Conservation (phyloP, 1,140 invertebrate species). For the Aphelenchoides avenae region DNA sequence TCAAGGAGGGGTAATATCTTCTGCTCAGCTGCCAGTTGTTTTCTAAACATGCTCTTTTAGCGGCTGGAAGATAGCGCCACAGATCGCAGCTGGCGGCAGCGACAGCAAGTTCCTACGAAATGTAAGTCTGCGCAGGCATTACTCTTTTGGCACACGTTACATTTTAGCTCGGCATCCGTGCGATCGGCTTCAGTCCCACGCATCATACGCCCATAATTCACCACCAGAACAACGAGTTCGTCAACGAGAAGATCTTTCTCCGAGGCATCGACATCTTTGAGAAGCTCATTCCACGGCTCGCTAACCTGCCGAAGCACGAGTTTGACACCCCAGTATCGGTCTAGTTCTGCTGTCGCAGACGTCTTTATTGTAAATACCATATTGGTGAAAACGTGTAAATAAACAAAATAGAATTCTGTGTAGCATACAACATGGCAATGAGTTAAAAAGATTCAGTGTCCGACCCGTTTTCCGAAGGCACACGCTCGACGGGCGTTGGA, state of each 20-base stretch:
- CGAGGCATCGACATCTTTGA: conserved; percentile 71
- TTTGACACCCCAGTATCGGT: too few relatives aligned
- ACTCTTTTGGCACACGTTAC: background rate
- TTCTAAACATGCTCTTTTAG: too few relatives aligned
- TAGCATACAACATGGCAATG: too few relatives aligned
- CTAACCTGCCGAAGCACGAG: too few relatives aligned
- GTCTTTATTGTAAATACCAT: too few relatives aligned
- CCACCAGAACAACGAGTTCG: conserved; percentile 75
- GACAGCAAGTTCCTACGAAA: conserved; percentile 21
- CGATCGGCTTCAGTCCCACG: conserved; percentile 75
- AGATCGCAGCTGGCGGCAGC: conserved; percentile 61
- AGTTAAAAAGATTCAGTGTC: too few relatives aligned
- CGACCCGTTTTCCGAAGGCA: too few relatives aligned
- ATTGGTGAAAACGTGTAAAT: too few relatives aligned
- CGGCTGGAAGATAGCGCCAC: conserved; percentile 65
- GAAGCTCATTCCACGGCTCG: conserved; percentile 20
- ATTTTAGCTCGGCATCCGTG: conserved; percentile 67
- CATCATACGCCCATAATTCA: conserved; percentile 70
- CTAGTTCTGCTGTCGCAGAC: too few relatives aligned
- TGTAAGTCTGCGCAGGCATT: background rate
- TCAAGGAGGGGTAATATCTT: conserved; percentile 65
- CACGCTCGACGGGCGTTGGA: too few relatives aligned
- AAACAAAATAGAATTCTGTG: too few relatives aligned
- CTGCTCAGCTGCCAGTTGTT: conserved; percentile 67
- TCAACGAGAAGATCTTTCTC: conserved; percentile 69